Conservation (phyloP, 2,113 vertebrate genomes). For the Alligator sinensis region DNA sequence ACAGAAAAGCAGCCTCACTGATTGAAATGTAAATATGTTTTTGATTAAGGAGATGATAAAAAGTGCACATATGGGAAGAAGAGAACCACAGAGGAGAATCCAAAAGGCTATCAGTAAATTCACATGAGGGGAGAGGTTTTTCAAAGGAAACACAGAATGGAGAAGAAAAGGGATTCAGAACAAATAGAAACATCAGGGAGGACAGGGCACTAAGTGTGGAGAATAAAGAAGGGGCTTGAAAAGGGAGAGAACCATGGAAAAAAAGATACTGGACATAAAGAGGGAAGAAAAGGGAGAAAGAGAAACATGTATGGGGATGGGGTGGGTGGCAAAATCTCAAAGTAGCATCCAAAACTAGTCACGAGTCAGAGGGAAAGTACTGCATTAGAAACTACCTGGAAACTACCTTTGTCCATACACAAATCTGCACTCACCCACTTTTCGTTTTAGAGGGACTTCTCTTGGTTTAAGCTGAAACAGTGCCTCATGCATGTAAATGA, state of each 20-base stretch:
- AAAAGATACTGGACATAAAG: background rate
- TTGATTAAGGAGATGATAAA: background rate
- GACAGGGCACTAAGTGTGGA: background rate
- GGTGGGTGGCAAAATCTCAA: background rate
- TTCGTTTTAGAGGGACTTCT: background rate
- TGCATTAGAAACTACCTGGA: background rate
- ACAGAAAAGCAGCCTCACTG: background rate
- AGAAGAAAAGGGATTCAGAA: background rate
- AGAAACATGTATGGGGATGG: background rate
- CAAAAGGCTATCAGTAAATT: background rate
- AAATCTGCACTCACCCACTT: background rate
- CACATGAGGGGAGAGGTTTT: background rate
- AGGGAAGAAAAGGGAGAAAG: background rate
- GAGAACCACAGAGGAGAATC: background rate
- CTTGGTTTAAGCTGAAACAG: background rate
- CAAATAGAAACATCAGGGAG: background rate
- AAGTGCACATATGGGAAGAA: background rate
- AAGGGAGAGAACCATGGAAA: background rate
- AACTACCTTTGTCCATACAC: too few species aligned
- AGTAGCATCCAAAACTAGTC: background rate
- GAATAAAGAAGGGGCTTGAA: background rate
- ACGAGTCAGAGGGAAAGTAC: background rate
- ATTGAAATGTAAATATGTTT: background rate
- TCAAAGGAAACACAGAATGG: background rate
- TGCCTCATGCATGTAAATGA: background rate